Evolutionary conservation across 1,140 invertebrate species (phyloP).

Genomic region (Leptinotarsa texana): DNA sequence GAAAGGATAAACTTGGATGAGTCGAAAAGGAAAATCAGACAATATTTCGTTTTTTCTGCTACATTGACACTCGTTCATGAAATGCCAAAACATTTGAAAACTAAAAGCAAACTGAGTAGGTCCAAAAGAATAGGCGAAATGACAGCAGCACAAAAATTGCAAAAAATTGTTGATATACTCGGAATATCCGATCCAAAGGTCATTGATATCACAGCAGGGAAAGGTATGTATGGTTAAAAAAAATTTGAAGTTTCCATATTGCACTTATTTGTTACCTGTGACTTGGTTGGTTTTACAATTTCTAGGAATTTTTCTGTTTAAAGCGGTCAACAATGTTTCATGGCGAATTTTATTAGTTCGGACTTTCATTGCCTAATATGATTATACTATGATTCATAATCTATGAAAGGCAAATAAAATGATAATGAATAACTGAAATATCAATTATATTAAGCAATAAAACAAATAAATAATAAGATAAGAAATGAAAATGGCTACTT

Average conservation of each 20-base stretch:
- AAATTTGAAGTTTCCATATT: neutral
- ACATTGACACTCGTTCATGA: constrained; percentile 91
- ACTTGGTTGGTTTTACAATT: too few relatives aligned
- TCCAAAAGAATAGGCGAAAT: constrained; percentile 67
- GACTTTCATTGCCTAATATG: too few relatives aligned
- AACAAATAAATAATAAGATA: too few relatives aligned
- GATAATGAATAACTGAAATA: too few relatives aligned
- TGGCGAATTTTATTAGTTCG: too few relatives aligned
- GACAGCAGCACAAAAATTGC: constrained; percentile 72
- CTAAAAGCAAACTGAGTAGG: constrained; percentile 60
- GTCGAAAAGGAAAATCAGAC: constrained; percentile 64
- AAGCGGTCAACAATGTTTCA: too few relatives aligned
- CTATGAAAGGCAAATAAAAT: too few relatives aligned
- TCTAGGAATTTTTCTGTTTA: too few relatives aligned
- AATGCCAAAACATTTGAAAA: constrained; percentile 74
- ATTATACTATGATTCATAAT: too few relatives aligned
- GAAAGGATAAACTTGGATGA: constrained; percentile 77
- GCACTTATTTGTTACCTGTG: neutral
- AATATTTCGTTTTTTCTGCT: constrained; percentile 98
- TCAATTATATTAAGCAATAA: too few relatives aligned
- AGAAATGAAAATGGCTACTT: too few relatives aligned
- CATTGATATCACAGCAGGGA: constrained; percentile 86
- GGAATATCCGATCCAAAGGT: constrained; percentile 89
- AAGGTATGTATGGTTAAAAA: constrained; percentile 53
- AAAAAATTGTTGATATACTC: constrained; percentile 72